These are phyloP conservation scores for Cairina moschata DNA, from an alignment of 2,113 vertebrate genomes.

Conservation along the genomic window DNA sequence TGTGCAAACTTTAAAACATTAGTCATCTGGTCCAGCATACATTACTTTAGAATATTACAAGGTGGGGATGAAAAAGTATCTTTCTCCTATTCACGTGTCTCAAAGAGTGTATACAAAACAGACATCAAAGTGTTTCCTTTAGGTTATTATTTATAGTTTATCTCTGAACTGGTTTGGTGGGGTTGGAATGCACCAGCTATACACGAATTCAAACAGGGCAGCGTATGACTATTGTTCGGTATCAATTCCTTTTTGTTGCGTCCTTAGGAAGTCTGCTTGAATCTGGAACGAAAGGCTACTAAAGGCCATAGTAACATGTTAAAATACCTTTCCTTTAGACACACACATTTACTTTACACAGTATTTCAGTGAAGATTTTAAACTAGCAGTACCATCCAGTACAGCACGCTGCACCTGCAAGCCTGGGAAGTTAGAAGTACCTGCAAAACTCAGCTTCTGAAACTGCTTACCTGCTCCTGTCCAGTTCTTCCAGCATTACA, in stretches of 20 bases:
- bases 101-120: conserved; percentile 35
- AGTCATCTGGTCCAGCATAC: conserved; percentile 36
- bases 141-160: conserved; percentile 60
- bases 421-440: neutral
- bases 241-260: neutral
- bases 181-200: conserved; percentile 2
- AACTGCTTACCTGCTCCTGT: neutral
- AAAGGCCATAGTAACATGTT: neutral
- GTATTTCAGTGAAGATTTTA: neutral
- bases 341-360: neutral
- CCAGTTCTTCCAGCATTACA: neutral
- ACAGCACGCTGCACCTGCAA: neutral
- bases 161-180: conserved; percentile 54
- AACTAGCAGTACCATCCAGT: neutral
- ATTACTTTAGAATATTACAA: conserved; percentile 43
- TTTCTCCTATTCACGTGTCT: conserved; percentile 51
- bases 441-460: neutral
- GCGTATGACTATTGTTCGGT: neutral
- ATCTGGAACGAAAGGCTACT: neutral
- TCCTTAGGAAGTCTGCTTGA: neutral
- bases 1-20: conserved; percentile 3
- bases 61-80: conserved; percentile 34
- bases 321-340: conserved; percentile 17
- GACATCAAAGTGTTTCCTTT: conserved; percentile 59
- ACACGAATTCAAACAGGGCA: neutral